Conservation (phyloP, 2,888 invertebrate genomes). For the Rhopalosiphum nymphaeae region DNA sequence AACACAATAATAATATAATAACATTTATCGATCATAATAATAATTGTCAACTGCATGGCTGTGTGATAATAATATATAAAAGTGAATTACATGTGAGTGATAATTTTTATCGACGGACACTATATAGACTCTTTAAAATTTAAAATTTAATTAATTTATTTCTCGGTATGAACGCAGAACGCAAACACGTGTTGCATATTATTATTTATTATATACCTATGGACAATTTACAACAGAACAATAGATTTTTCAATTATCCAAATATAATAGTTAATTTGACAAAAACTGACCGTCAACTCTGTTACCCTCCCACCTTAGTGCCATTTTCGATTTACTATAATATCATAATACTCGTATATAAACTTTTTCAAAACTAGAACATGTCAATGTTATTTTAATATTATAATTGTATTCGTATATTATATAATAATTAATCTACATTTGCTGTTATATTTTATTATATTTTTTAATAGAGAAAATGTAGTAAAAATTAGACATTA, state of each 20-base stretch:
- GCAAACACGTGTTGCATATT: not conserved
- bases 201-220: not conserved
- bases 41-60: not conserved
- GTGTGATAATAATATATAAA: not conserved
- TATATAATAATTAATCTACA: not conserved
- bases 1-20: not conserved
- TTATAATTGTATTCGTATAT: not conserved
- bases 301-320: not conserved
- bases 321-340: not conserved
- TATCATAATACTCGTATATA: not conserved
- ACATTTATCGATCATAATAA: not conserved
- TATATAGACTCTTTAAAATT: not conserved
- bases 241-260: not conserved
- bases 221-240: not conserved
- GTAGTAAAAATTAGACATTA: not conserved
- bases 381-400: not conserved
- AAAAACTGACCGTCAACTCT: not conserved
- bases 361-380: not conserved
- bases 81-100: not conserved
- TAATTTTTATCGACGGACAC: not conserved
- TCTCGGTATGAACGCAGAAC: not conserved
- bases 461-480: not conserved
- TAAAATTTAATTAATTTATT: not conserved
- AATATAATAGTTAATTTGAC: not conserved
- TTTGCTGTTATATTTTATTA: not conserved